A percentile compares a stretch with the other conserved stretches of the same genome.
Evolutionary conservation across 2,888 invertebrate genomes (phyloP).

Genomic region (Trichopria drosophilae): DNA sequence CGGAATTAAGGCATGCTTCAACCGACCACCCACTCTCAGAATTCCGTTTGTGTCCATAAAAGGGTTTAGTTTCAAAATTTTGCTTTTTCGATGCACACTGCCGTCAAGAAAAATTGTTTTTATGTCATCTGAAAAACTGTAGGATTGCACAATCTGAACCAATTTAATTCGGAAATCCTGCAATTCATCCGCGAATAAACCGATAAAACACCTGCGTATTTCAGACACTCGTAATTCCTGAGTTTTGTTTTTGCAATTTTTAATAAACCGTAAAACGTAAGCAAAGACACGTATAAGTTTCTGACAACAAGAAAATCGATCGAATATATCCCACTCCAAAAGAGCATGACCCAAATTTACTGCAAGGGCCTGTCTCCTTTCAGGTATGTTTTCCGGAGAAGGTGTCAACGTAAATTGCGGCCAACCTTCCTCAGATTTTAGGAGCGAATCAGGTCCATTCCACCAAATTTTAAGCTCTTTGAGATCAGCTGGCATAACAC

Average conservation of each 20-base stretch:
- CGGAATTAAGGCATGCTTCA: neutral
- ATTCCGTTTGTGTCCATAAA: neutral
- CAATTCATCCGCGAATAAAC: neutral
- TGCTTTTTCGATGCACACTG: neutral
- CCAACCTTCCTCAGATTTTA: neutral
- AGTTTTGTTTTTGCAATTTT: neutral
- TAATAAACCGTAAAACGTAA: neutral
- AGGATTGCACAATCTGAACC: too few species aligned
- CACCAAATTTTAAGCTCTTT: constrained; percentile 9
- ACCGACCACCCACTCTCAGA: neutral
- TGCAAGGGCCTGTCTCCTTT: neutral
- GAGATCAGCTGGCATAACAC: neutral
- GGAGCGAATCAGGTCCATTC: constrained; percentile 12
- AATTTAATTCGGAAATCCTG: too few species aligned
- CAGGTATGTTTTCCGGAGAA: neutral
- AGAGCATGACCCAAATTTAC: neutral
- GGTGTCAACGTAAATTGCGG: neutral
- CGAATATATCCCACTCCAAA: neutral
- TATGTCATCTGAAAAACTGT: too few species aligned
- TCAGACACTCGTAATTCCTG: too few species aligned
- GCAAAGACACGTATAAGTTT: neutral
- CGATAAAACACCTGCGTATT: too few species aligned
- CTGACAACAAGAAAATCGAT: neutral
- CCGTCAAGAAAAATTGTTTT: too few species aligned
- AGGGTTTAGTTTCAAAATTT: neutral